Evolutionary conservation across 64 coral and sea anemone species (phyloP), one percentile per base, ranked within the genome.

Genomic region (Porites lutea): DNA sequence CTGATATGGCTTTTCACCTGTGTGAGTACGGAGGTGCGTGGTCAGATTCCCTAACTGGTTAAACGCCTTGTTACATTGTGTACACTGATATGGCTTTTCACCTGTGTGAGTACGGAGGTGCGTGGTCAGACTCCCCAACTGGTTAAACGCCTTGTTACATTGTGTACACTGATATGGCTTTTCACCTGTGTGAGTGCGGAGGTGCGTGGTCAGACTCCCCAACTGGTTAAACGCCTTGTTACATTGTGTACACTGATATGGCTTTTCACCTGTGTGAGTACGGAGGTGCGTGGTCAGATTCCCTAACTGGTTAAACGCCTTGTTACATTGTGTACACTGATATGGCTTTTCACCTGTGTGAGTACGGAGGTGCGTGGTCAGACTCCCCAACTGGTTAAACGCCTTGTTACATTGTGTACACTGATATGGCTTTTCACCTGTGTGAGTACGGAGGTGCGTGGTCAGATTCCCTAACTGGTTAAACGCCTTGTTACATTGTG

Each of bases 371-470:
- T 69, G 18, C 66, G 22, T 8, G 66, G 66, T 69, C 14, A n/a
- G 66, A 23, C 0, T 3, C 19, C 66, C 2, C 19, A n/a, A 69
- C 18, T 2, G n/a, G 19, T 22, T 69, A 69, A 69, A 69, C 66
- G 66, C 18, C 66, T 69, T 69, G 14, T 23, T 23, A 69, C 66
- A 69, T 18, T 69, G 66, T 69, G 65, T 67, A 67, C 65, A 67
- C 65, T 67, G 66, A 69, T 69, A 69, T 69, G 66, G 66, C 66
- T 69, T 67, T 67, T 67, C 65, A 67, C 65, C 65, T 21, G 65
- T 67, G 65, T 67, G 65, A 67, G 65, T 67, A 67, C 65, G 65
- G 65, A 67, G 65, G 65, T 67, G 7, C 65, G 2, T 14, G 3
- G 65, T 67, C 65, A 67, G 65, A 21, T 3, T 69, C 18, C 66